Base-by-base conservation (phyloP, 2,888 invertebrate species). In the Drepana falcataria region DNA sequence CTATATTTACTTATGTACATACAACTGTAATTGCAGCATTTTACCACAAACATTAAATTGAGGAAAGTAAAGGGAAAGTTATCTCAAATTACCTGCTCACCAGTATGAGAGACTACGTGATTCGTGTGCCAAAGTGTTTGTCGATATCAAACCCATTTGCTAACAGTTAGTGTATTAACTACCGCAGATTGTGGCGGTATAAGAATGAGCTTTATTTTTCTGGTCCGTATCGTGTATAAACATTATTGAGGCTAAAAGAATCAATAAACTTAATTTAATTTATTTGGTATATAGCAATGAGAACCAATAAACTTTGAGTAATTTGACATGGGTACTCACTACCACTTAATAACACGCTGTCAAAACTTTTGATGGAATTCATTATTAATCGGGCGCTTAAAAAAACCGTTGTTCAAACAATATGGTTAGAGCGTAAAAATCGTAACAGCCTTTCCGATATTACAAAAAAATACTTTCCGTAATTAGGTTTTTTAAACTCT, bases 101-200 rank as follows among this genome's bases (percentile, higher is more conserved):
- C 68, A 72, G 70, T 68, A 64, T 59, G 59, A 55, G 56, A 53
- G 61, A 33, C 67, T 73, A 78, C 80, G 77, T 79, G 81, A 77
- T 75, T 66, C 65, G 64, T 71, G 67, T 68, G 66, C 59, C 59
- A 64, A 73, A 71, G 69, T 75, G 68, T 78, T 77, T 75, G 73
- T 70, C 65, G 73, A 73, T 75, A 79, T 75, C 76, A 71, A 73
- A 77, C 69, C 73, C 79, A 78, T 79, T 79, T 70, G 60, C 66
- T 53, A 60, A 54, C 61, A 65, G 69, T 79, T 76, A 80, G 79
- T 73, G 68, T 62, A 68, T 77, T 75, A 73, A 57, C 61, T 55
- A 61, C 62, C 55, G 57, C 59, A 55, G 47, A 35, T 21, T 21
- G 21, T 21, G 21, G 21, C 21, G 21, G 21, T 21, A 21, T 21